These are phyloP conservation scores for Crax fasciolata DNA, from an alignment of 2,797 vertebrate species.

Conservation along the genomic window DNA sequence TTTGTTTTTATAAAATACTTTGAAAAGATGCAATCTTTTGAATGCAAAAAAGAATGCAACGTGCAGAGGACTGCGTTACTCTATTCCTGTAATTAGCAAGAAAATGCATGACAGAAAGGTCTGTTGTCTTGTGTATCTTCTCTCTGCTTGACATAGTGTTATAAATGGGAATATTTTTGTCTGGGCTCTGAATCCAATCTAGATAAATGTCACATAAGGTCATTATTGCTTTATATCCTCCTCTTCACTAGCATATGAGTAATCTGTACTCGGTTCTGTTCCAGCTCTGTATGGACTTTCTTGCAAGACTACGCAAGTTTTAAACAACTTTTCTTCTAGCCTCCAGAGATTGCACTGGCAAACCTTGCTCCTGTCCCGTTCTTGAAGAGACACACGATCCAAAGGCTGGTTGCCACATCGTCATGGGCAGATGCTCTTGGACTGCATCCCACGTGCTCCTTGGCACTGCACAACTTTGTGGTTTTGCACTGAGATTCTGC, in stretches of 20 bases:
- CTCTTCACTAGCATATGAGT: not conserved
- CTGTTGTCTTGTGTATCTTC: not conserved
- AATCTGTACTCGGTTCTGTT: not conserved
- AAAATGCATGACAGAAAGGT: not conserved
- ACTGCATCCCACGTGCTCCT: rapidly evolving
- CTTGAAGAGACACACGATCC: not conserved
- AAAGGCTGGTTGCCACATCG: not conserved
- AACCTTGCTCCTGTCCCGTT: not conserved
- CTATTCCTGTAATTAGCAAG: not conserved
- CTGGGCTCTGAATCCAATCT: not conserved
- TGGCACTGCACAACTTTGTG: not conserved
- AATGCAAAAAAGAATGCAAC: not conserved
- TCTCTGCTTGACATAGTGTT: not conserved
- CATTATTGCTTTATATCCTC: constrained; percentile 13
- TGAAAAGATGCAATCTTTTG: not conserved
- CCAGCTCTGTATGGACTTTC: not conserved
- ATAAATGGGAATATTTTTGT: not conserved
- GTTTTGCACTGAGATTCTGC: not conserved
- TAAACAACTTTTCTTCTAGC: not conserved
- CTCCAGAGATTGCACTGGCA: not conserved
- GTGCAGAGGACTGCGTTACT: not conserved
- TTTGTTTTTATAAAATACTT: not conserved
- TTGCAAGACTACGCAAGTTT: not conserved
- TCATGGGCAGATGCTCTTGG: not conserved
- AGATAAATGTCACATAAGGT: constrained; percentile 3